Conservation (phyloP, 2,888 invertebrate species). For the Drosophila mimica region DNA sequence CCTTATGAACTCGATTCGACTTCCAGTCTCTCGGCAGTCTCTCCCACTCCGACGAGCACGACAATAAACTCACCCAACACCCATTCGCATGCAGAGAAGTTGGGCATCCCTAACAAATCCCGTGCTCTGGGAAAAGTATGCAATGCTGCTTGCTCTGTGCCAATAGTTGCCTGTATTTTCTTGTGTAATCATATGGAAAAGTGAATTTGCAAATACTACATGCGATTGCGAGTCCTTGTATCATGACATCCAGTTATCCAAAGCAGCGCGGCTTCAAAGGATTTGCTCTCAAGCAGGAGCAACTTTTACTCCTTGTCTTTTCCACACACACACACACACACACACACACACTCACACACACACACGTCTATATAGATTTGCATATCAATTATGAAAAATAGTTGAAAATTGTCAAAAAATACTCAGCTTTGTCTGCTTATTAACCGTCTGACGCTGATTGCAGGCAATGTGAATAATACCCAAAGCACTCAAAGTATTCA, state of each 20-base stretch:
- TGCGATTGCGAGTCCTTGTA: conserved; percentile 62
- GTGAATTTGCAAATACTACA: conserved; percentile 80
- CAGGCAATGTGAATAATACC: conserved; percentile 35
- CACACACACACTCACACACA: conserved; percentile 2
- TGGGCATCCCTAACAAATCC: not conserved
- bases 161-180: conserved; percentile 76
- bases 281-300: conserved; percentile 36
- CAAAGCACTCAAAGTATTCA: conserved; percentile 32
- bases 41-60: conserved; percentile 27
- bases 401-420: conserved; percentile 37
- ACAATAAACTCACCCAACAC: conserved; percentile 60
- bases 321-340: conserved; percentile 2
- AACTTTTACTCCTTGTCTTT: conserved; percentile 44
- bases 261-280: conserved; percentile 55
- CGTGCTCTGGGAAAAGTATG: conserved; percentile 1
- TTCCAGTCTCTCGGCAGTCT: conserved; percentile 35
- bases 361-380: conserved; percentile 47
- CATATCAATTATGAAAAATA: conserved; percentile 54
- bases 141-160: conserved; percentile 42
- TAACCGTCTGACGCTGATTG: conserved; percentile 58
- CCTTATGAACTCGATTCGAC: conserved; percentile 65
- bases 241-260: conserved; percentile 54
- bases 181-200: conserved; percentile 80
- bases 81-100: conserved; percentile 14
- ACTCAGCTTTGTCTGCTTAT: conserved; percentile 66